Evolutionary conservation across 2,888 invertebrate species (phyloP), one percentile per base, ranked within the genome.

Genomic region (Drosophila demipolita): DNA sequence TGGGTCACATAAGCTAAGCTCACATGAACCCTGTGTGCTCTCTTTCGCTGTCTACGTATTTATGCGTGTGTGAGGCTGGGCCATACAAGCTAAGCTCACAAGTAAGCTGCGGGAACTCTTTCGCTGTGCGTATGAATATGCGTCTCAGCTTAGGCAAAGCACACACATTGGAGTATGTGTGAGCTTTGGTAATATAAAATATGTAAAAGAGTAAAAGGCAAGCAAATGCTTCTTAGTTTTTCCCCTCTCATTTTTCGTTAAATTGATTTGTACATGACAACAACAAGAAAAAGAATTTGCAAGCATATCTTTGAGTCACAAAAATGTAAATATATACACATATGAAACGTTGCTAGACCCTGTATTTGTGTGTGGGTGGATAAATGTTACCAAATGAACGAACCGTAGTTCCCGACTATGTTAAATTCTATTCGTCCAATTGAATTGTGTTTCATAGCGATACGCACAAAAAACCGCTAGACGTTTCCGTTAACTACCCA

Each of bases 361-460:
- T 38, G 1, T 38, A 17, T 17, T 17, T 8, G 15, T 23, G 20
- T 45, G 20, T 15, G 7, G 7, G 23, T 45, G 45, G 64, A 80
- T 61, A 61, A 81, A 76, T 81, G 68, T 75, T 40, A 7, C 61
- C 70, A 53, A 63, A 45, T 66, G 66, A 75, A 60, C 54, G 61
- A 42, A 23, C 15, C 45, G 23, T 23, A 15, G 3, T 23, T 15
- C 45, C 45, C 45, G 45, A 45, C 45, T 61, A 42, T 63, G 61
- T 58, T 59, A 58, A 53, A 72, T 61, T 45, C 45, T 23, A 23
- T 45, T 63, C 74, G 70, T 66, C 90, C 88, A 87, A 87, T 87
- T 77, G 85, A 89, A 89, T 87, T 87, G 79, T 79, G 79, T 75
- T 79, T 73, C 73, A 81, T 83, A 75, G 75, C 83, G 79, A 88